Evolutionary conservation across 2,888 invertebrate species (phyloP).

Genomic region (Labia minor): DNA sequence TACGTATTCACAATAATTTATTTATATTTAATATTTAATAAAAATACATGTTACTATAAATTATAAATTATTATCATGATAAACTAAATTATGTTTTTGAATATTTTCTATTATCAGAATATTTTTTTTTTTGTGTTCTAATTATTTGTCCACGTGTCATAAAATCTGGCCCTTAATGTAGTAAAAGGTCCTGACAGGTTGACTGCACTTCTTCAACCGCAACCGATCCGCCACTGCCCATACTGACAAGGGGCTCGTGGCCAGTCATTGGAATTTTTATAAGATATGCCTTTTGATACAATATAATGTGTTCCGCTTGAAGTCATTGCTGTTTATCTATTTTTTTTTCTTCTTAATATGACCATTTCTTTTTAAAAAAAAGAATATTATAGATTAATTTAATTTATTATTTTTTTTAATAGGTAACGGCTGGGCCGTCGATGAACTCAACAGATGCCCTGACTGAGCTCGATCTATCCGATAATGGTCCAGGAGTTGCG

Average conservation of each 20-base stretch:
- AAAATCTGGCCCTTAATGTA: neutral
- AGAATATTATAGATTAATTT: neutral
- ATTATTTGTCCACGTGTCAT: too few species aligned
- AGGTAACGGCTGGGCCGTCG: too few species aligned
- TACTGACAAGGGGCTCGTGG: slow-evolving; percentile 6
- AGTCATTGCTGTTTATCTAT: neutral
- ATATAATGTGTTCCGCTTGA: neutral
- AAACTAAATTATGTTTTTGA: too few species aligned
- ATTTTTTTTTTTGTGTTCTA: too few species aligned
- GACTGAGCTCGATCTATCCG: neutral
- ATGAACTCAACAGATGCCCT: neutral
- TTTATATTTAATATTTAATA: too few species aligned
- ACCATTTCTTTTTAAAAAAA: neutral
- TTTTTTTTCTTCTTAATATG: neutral
- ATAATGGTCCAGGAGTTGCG: neutral
- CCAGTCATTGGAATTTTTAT: slow-evolving; percentile 5
- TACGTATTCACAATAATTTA: too few species aligned
- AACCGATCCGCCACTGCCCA: slow-evolving; percentile 4
- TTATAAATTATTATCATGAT: too few species aligned
- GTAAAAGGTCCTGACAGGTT: neutral
- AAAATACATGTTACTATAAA: too few species aligned
- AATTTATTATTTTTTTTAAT: neutral
- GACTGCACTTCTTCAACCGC: neutral
- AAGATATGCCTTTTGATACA: neutral
- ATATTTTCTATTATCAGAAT: too few species aligned